A percentile compares a stretch with the other conserved stretches of the same genome.
These are phyloP conservation scores for Pelobates cultripes DNA, from an alignment of 2,797 vertebrate genomes.

Conservation along the genomic window DNA sequence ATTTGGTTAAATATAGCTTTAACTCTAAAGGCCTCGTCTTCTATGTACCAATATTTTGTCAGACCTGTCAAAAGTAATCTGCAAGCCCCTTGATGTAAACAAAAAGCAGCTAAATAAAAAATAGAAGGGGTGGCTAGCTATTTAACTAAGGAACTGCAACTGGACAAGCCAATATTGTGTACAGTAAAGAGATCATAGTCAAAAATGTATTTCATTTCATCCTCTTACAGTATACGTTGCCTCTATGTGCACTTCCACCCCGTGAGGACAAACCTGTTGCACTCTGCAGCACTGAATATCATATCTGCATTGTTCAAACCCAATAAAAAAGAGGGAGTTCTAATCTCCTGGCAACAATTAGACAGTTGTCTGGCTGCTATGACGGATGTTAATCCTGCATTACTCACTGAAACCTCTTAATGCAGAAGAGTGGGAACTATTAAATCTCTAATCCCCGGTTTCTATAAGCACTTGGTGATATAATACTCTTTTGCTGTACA, in stretches of 20 bases:
- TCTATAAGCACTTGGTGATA: neutral
- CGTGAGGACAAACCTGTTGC: neutral
- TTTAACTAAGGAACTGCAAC: too few species aligned
- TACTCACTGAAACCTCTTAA: neutral
- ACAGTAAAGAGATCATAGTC: constrained; percentile 3
- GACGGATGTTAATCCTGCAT: neutral
- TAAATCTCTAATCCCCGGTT: neutral
- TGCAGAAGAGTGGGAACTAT: neutral
- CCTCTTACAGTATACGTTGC: constrained; percentile 8
- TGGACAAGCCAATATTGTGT: constrained; percentile 34
- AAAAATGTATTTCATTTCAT: constrained; percentile 1
- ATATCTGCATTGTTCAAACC: neutral
- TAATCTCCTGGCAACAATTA: neutral
- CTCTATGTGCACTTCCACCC: too few species aligned
- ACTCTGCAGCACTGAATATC: neutral
- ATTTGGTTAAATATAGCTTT: too few species aligned
- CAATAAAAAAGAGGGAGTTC: too few species aligned
- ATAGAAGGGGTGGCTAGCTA: too few species aligned
- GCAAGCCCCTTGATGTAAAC: too few species aligned
- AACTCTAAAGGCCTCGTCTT: too few species aligned
- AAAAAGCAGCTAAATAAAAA: too few species aligned
- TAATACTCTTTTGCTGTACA: neutral
- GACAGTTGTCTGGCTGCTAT: neutral
- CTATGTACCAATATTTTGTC: too few species aligned
- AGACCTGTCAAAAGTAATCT: too few species aligned